Evolutionary conservation across 2,113 vertebrate genomes (phyloP).

Genomic region (Chaetodon auriga): DNA sequence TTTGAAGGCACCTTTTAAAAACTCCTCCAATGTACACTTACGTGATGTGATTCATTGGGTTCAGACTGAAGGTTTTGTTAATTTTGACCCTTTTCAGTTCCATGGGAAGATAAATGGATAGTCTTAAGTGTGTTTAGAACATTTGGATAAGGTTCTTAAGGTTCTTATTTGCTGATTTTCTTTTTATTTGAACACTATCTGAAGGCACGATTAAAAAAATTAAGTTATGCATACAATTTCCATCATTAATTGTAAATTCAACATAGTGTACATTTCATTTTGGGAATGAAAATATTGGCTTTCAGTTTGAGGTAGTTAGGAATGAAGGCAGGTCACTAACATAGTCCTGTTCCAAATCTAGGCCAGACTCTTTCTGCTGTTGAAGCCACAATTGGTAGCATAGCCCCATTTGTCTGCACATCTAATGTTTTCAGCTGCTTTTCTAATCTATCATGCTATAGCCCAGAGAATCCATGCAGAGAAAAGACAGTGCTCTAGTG

Average conservation of each 20-base stretch:
- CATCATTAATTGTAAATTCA: neutral
- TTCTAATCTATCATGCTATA: neutral
- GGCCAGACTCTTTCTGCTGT: neutral
- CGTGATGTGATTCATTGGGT: neutral
- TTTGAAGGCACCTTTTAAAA: constrained; percentile 1
- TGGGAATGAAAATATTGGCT: neutral
- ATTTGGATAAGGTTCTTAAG: neutral
- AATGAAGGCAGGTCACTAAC: neutral
- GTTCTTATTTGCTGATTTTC: neutral
- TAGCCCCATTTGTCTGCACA: neutral
- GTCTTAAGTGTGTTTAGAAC: neutral
- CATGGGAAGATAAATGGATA: neutral
- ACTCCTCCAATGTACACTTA: constrained; percentile 1
- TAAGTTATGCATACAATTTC: too few relatives aligned
- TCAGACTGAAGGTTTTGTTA: neutral
- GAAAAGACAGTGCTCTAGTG: neutral
- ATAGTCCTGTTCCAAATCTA: neutral
- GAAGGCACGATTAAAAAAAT: neutral
- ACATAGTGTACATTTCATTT: neutral
- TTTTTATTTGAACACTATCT: neutral
- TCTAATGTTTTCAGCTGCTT: neutral
- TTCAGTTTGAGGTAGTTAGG: neutral
- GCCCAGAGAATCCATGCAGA: neutral
- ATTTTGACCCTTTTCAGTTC: neutral
- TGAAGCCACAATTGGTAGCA: neutral